A percentile compares a stretch with the other conserved stretches of the same genome.
Conservation (phyloP, 1,140 invertebrate species). For the Pseudomyrmex pallidus region DNA sequence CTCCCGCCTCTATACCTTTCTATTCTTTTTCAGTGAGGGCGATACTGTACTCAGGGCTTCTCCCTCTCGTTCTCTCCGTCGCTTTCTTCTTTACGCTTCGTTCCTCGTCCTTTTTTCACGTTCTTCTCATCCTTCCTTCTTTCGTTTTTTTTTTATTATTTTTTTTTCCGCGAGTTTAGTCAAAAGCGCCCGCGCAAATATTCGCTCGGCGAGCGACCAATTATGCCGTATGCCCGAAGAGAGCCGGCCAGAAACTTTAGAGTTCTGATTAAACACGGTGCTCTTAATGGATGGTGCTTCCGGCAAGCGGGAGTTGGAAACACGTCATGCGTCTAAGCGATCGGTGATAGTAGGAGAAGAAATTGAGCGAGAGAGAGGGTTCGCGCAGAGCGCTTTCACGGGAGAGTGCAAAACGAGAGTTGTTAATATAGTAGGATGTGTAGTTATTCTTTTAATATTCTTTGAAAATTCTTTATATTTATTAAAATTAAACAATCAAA, state of each 20-base stretch:
- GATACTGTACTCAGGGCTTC: slow-evolving; percentile 69
- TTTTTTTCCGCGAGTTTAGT: slow-evolving; percentile 70
- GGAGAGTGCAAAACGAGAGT: slow-evolving; percentile 7
- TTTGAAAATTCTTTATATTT: background rate
- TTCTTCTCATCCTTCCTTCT: slow-evolving; percentile 1
- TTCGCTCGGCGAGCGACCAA: slow-evolving; percentile 72
- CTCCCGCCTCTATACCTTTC: slow-evolving; percentile 55
- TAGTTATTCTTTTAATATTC: slow-evolving; percentile 7
- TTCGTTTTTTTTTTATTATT: background rate
- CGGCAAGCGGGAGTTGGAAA: slow-evolving; percentile 59
- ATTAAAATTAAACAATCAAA: no score
- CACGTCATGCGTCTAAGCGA: slow-evolving; percentile 71
- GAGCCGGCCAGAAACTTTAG: slow-evolving; percentile 74
- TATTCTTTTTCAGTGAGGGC: slow-evolving; percentile 76
- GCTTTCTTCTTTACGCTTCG: slow-evolving; percentile 40
- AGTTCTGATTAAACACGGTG: slow-evolving; percentile 81
- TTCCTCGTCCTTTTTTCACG: slow-evolving; percentile 32
- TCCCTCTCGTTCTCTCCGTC: slow-evolving; percentile 8
- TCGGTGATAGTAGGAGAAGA: slow-evolving; percentile 44
- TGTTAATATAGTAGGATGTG: slow-evolving; percentile 43
- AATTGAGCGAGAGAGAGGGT: slow-evolving; percentile 65
- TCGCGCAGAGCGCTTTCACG: slow-evolving; percentile 4
- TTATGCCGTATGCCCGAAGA: slow-evolving; percentile 69
- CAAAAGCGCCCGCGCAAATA: slow-evolving; percentile 77
- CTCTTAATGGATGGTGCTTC: slow-evolving; percentile 76